Base-by-base conservation (phyloP, 2,888 invertebrate species). In the Phalera bucephala region DNA sequence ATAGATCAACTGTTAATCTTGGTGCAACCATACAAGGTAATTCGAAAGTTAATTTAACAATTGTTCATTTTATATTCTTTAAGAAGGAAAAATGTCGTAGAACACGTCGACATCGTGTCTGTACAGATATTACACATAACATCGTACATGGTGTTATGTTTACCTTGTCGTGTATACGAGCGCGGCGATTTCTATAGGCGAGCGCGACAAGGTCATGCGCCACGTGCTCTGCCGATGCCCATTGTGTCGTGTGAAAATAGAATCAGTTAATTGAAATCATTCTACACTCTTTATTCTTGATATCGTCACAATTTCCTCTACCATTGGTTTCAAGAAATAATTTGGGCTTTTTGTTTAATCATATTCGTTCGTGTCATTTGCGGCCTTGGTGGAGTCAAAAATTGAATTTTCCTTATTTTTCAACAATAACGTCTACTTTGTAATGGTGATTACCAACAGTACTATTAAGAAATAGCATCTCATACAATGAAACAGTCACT, bases 201-300 rank as follows among this genome's bases (percentile, higher is more conserved):
- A 56, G 47, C 55, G 56, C 45, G 51, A 53, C 81, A 82, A 82
- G 83, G 82, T 80, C 83, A 60, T 43, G 32, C 45, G 71, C 74
- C 73, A 76, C 81, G 81, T 80, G 83, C 77, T 67, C 55, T 47
- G 45, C 48, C 48, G 51, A 56, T 51, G 37, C 11, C 56, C 58
- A 69, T 72, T 72, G 69, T 69, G 47, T 59, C 52, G 33, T 45
- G 58, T 60, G 58, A 57, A 57, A 55, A 57, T 49, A 42, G 31
- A 56, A 52, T 53, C 53, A 56, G 41, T 54, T 49, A 46, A 61
- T 54, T 46, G 53, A 50, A 54, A 63, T 42, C 44, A 42, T 48
- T 55, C 36, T 39, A 51, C 31, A 47, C 40, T 46, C 34, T 43
- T 59, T 31, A 36, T 31, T 33, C 23, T 51, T 27, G 4, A 22